Percentiles rank a stretch among this genome's conserved stretches.
Conservation (phyloP, 2,113 vertebrate species). For the Tachysurus vachellii region DNA sequence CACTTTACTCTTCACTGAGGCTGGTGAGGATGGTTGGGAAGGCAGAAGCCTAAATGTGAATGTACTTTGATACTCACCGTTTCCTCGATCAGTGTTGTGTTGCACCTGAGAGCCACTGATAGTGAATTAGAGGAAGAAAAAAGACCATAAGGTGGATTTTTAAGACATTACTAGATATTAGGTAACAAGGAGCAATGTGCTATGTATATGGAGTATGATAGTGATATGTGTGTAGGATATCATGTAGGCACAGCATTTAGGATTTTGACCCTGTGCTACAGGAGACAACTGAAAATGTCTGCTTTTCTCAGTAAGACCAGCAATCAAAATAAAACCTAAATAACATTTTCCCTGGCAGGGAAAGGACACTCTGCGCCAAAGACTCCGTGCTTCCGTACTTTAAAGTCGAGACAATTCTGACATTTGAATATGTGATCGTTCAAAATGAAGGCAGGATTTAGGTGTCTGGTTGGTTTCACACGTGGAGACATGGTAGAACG, state of each 20-base stretch:
- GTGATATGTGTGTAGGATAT: background rate
- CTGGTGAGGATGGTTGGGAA: background rate
- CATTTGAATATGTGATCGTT: background rate
- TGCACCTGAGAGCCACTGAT: conserved; percentile 1
- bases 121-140: background rate
- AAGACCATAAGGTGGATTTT: background rate
- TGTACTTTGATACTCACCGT: background rate
- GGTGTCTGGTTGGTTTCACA: background rate
- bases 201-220: background rate
- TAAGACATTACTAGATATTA: background rate
- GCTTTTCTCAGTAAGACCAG: background rate
- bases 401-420: background rate
- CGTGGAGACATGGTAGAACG: background rate
- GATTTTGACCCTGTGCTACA: background rate
- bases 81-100: conserved; percentile 7
- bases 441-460: background rate
- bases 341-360: background rate
- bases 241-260: background rate
- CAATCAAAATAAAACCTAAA: background rate
- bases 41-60: background rate
- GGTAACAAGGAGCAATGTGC: background rate
- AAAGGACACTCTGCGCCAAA: background rate
- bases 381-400: background rate
- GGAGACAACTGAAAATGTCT: no score
- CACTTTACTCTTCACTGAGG: background rate